phyloP scores from a whole-genome alignment of 2,888 invertebrate species.

The Ochlodes sylvanus region DNA sequence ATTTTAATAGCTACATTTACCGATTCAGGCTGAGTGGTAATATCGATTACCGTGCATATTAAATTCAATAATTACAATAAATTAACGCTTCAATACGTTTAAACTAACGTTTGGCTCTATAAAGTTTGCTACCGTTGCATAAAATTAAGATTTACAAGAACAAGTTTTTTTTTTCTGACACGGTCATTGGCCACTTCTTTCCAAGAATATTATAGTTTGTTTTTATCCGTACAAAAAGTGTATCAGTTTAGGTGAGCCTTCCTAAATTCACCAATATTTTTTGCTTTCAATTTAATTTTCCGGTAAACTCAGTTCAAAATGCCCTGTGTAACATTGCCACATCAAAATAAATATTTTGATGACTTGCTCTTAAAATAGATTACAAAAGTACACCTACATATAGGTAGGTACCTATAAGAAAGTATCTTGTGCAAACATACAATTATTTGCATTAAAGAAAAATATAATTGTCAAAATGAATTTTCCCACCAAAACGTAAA shows the following conservation, averaged over 20 bases:
- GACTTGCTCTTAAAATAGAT: no score
- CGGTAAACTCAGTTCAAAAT: no score
- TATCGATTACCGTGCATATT: slow-evolving; percentile 39
- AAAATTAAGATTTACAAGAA: slow-evolving; percentile 40
- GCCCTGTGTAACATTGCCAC: no score
- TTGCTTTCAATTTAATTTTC: no score
- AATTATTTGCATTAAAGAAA: neutral
- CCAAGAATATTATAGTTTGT: neutral
- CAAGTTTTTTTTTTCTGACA: slow-evolving; percentile 26
- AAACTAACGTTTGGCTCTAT: slow-evolving; percentile 29
- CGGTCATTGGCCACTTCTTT: slow-evolving; percentile 9
- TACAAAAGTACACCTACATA: no score
- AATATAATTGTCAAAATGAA: slow-evolving; percentile 6
- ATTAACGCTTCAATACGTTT: slow-evolving; percentile 40
- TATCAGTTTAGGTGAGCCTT: slow-evolving; percentile 15
- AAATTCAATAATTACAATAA: slow-evolving; percentile 42
- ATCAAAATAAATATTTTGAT: no score
- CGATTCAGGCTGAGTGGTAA: slow-evolving; percentile 14
- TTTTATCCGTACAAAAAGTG: slow-evolving; percentile 14
- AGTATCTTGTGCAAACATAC: no score
- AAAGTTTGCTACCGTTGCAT: slow-evolving; percentile 46
- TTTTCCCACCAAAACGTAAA: slow-evolving; percentile 30
- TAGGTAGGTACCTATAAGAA: no score
- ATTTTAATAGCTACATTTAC: slow-evolving; percentile 23
- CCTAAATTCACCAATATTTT: neutral